Base-by-base conservation (phyloP, 2,888 invertebrate species). In the Acanthosoma haemorrhoidale region DNA sequence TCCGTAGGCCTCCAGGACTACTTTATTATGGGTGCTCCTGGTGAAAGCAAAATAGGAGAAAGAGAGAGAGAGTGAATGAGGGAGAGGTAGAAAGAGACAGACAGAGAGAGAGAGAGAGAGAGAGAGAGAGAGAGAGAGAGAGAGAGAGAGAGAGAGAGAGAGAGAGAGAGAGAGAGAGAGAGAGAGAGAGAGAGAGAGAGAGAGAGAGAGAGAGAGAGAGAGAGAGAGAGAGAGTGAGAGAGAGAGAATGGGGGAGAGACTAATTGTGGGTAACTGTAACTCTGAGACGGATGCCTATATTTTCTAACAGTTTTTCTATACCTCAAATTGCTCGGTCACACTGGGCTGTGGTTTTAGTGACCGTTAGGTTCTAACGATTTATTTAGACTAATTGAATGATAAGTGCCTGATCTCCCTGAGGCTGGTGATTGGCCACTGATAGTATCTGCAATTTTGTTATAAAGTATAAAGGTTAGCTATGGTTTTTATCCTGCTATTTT, bases 51-150 rank as follows among this genome's bases (percentile, higher is more conserved):
- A 25, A 4, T 29, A 25, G 34, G 63, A 63, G 63, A 63, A 16
- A 58, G 57, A 13, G 36, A 16, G 34, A 9, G 68, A 57, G 34
- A 32, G 34, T 21, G 57, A 58, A 34, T 31, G 68, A 34, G 58
- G 21, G 68, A 59, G 57, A 41, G 68, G 21, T 15, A 32, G 58
- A 18, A 34, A 68, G 51, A 57, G 68, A 59, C 25, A 68, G 32
- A 57, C 6, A 25, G 25, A 25, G 68, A n/a, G 16, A 31, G 58
- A 51, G 29, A 68, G 51, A 16, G 38, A 34, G 21, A 31, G 36
- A 51, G 58, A 34, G 34, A 32, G 68, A 16, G 51, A 31, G 57
- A 68, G 57, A 32, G 68, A 58, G 51, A 51, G n/a, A 34, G 63
- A 6, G 34, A 32, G 38, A 38, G 38, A 36, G 63, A 38, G 38